Evolutionary conservation across 2,888 invertebrate genomes (phyloP).

Genomic region (Pegoplata infirma): DNA sequence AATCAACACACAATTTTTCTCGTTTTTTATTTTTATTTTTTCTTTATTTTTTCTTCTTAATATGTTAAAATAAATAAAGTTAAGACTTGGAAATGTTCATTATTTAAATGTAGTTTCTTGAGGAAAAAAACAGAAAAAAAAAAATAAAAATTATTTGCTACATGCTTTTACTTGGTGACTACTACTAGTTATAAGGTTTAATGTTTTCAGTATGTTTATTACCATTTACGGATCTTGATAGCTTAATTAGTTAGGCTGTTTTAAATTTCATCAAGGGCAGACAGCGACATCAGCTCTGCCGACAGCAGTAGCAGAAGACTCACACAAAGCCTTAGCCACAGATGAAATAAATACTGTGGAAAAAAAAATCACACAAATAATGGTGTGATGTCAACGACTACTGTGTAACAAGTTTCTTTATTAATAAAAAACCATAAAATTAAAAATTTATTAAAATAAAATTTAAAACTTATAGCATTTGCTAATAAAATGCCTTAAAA

Average conservation of each 20-base stretch:
- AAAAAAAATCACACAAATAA: conserved; percentile 40
- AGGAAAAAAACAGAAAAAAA: too few relatives aligned
- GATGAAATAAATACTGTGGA: not conserved
- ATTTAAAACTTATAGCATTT: not conserved
- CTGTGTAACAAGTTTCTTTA: conserved; percentile 51
- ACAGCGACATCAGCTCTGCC: too few relatives aligned
- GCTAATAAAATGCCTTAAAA: not conserved
- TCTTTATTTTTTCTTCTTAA: conserved; percentile 9
- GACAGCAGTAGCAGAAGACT: too few relatives aligned
- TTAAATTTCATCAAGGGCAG: conserved; percentile 52
- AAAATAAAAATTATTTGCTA: too few relatives aligned
- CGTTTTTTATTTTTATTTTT: conserved; percentile 11
- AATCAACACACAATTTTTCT: conserved; percentile 57
- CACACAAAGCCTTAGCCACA: not conserved
- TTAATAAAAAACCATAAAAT: conserved; percentile 39
- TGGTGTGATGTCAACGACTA: conserved; percentile 44
- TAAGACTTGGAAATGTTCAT: conserved; percentile 31
- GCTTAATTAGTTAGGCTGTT: conserved; percentile 55
- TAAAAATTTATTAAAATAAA: conserved; percentile 39
- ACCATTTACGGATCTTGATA: conserved; percentile 57
- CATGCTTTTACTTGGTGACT: not conserved
- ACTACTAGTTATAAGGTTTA: too few relatives aligned
- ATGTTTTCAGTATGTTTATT: conserved; percentile 50
- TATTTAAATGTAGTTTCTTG: conserved; percentile 28
- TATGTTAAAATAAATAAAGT: conserved; percentile 22